phyloP scores from a whole-genome alignment of 2,113 vertebrate genomes.

The Caranx melampygus region DNA sequence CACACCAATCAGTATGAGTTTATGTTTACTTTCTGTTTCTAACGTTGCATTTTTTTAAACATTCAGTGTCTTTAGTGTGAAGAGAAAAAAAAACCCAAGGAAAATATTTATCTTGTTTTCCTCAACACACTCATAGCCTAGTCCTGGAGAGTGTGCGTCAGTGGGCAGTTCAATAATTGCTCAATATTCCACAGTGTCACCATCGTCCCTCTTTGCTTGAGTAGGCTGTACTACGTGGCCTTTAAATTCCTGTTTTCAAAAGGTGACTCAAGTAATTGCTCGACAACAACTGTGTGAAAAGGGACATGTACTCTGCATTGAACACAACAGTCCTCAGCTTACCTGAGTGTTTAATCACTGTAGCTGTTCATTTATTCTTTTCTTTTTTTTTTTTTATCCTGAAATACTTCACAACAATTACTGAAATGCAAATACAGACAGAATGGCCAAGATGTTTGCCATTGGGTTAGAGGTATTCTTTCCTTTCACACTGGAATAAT shows the following conservation, averaged over 20 bases:
- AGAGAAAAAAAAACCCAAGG: background rate
- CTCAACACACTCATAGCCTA: background rate
- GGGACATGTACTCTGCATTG: background rate
- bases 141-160: constrained; percentile 41
- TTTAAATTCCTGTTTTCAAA: constrained; percentile 43
- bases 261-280: constrained; percentile 24
- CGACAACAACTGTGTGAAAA: constrained; percentile 26
- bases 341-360: constrained; percentile 10
- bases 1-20: too few relatives aligned
- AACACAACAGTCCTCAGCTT: constrained; percentile 21
- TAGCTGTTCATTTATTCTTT: constrained; percentile 22
- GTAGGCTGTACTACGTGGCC: background rate
- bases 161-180: constrained; percentile 38
- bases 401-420: background rate
- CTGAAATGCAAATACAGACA: constrained; percentile 16
- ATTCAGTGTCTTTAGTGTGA: background rate
- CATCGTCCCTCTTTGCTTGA: constrained; percentile 25
- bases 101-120: constrained; percentile 27
- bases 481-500: background rate
- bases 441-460: background rate
- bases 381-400: background rate
- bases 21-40: too few relatives aligned
- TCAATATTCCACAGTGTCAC: constrained; percentile 39
- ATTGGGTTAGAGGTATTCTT: background rate
- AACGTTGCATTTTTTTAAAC: background rate